Percentiles rank a stretch among this genome's conserved stretches.
Conservation (phyloP, 2,113 vertebrate genomes). For the Misgurnus mizolepis region DNA sequence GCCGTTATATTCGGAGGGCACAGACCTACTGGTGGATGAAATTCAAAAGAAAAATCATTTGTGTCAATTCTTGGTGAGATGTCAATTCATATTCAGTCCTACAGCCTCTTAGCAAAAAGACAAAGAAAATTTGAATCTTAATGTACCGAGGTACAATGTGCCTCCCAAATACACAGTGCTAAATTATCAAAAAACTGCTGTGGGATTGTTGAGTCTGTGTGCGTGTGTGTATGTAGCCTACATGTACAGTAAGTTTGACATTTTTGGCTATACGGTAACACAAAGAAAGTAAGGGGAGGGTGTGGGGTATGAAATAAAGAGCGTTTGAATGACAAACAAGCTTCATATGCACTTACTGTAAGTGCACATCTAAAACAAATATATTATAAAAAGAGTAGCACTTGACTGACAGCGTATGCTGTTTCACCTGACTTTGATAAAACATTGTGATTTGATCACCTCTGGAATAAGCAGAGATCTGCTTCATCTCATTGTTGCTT, state of each 20-base stretch:
- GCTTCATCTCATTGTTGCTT: constrained; percentile 48
- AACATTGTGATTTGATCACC: constrained; percentile 38
- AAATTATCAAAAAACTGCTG: constrained; percentile 3
- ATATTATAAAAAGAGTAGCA: constrained; percentile 9
- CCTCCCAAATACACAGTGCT: neutral
- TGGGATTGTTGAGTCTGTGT: neutral
- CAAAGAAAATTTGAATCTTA: neutral
- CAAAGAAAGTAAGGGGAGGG: neutral
- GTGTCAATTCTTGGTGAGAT: neutral
- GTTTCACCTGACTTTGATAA: constrained; percentile 39
- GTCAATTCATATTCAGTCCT: constrained; percentile 20
- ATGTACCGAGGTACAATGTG: neutral
- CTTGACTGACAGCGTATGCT: constrained; percentile 30
- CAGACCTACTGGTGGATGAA: neutral
- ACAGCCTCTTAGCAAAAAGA: neutral
- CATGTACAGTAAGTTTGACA: constrained; percentile 8
- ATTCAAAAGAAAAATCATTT: neutral
- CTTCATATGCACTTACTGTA: constrained; percentile 10
- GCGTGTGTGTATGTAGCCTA: neutral
- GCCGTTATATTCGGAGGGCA: neutral
- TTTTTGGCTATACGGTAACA: neutral
- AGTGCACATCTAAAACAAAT: neutral
- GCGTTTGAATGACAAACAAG: constrained; percentile 1
- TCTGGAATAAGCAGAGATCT: constrained; percentile 36
- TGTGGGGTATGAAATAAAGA: neutral